Base-by-base conservation (phyloP, 2,113 vertebrate species). In the Xerus inauris region DNA sequence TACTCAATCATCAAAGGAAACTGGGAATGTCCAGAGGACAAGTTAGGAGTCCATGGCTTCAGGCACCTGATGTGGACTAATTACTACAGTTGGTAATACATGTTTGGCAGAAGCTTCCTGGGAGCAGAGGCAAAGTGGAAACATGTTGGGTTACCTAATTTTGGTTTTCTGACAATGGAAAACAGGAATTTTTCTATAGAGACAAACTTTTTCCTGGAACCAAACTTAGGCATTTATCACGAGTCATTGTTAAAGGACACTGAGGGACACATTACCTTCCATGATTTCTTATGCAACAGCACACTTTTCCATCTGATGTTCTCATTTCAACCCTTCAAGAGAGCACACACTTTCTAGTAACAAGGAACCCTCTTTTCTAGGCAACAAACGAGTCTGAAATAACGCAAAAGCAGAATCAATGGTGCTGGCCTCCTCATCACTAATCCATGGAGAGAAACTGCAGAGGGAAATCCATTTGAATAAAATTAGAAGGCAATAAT, bases 171-270 rank as follows among this genome's bases (percentile, higher is more conserved):
- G 94, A 95, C 83, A 85, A 92, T 97, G 94, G 95, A 97, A 97
- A 97, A 92, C 87, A 80, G 84, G 89, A 91, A 94, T 94, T 97
- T 97, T 97, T 97, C 91, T 97, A 83, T 87, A 79, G 71, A 96
- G 94, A 96, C 86, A 80, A 92, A 92, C 76, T 97, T 97, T 97
- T 97, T 98, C 97, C 97, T 98, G 96, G 97, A 97, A 97, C 95
- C 14, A 79, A 87, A 72, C 59, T 35, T 77, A 45, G 92, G 83
- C 92, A 93, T 97, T 97, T 96, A 97, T 94, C 94, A 77, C 94
- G 96, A 98, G 89, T 97, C 95, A 98, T 51, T 85, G 82, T 72
- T 71, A 73, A 95, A 97, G 94, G 94, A 89, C 92, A 94, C 45
- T n/a, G 38, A 77, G 51, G 71, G 93, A 79, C 86, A 89, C 76